Base-by-base conservation (phyloP, 2,888 invertebrate genomes). In the Drosophila stalkeri region DNA sequence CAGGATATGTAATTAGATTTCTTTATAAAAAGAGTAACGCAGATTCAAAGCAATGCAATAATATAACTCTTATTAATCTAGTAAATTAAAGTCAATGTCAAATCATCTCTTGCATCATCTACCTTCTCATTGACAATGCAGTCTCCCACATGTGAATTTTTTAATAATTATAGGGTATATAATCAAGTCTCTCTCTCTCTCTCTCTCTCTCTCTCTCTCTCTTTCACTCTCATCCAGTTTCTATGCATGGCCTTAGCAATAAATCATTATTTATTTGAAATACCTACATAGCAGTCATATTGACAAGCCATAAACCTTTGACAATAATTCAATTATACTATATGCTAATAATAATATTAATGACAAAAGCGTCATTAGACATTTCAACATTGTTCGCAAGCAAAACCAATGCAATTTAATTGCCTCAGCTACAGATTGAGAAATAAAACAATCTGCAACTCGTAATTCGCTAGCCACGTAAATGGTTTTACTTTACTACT, bases 321-420 rank as follows among this genome's bases (percentile, higher is more conserved):
- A 55, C 57, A 76, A 76, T 67, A 35, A 56, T 63, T 43, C 54
- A 67, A 64, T 65, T 56, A 41, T 66, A 71, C 64, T 60, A 37
- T 60, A 64, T 51, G 51, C 33, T 33, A 51, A 64, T 44, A 61
- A 67, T 54, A 57, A 43, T 51, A 51, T 62, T 47, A 61, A 67
- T 64, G 69, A 37, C 71, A 77, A 87, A 73, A 57, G 62, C 81
- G 69, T 80, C 80, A 82, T 73, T 67, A 81, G 68, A 41, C 46
- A 75, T 71, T 77, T 62, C 33, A 83, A 62, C 70, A 68, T 67
- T 65, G 61, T 52, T 57, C 64, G 71, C 79, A 81, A 89, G 74
- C 75, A 63, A 49, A 63, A 41, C 67, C 67, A 89, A 76, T 76
- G 77, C 56, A 71, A 71, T 71, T 80, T 82, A 85, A 89, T 80